Base-by-base conservation (phyloP, 2,113 vertebrate genomes). In the Corythornis madagascariensis region DNA sequence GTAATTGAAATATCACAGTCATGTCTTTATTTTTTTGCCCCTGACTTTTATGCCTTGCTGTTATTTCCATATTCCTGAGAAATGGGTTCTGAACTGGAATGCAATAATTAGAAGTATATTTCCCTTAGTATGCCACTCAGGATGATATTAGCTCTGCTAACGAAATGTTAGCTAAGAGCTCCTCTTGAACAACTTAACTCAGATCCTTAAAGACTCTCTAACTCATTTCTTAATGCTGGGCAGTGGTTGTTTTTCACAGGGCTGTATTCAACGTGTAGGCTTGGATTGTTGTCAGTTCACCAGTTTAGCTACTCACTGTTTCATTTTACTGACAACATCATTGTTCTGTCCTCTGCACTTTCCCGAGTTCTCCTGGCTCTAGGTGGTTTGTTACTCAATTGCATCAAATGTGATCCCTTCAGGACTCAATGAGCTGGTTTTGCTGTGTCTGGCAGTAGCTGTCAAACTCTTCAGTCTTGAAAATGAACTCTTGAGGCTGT, bases 321-420 rank as follows among this genome's bases (percentile, higher is more conserved):
- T 79, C 31, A 26, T 78, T 22, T 74, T 59, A 6, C 38, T 80
- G 38, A 6, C 18, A 22, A 77, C 76, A 65, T 65, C 48, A 70
- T 91, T 48, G 63, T 25, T 60, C 55, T 79, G 55, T 11, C 35
- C n/a, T 57, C 43, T 76, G 48, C 63, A 16, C 20, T 88, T 74
- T 43, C 52, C 73, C 31, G 47, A 56, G 11, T 12, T 57, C 70
- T 90, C 66, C 59, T 64, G 33, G 15, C 31, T 55, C 1, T 33
- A 9, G 0, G 0, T 86, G 42, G 13, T 71, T 59, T 13, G 1
- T 83, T 83, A 33, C 0, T 77, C 69, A 55, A 20, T 45, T 66
- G 17, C 33, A 48, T 66, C 79, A 63, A 70, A 80, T 38, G 31
- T 8, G 28, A 42, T 59, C 33, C 47, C 52, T 88, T 93, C 31